Conservation (phyloP, 1,140 invertebrate species). For the Lepeophtheirus salmonis region DNA sequence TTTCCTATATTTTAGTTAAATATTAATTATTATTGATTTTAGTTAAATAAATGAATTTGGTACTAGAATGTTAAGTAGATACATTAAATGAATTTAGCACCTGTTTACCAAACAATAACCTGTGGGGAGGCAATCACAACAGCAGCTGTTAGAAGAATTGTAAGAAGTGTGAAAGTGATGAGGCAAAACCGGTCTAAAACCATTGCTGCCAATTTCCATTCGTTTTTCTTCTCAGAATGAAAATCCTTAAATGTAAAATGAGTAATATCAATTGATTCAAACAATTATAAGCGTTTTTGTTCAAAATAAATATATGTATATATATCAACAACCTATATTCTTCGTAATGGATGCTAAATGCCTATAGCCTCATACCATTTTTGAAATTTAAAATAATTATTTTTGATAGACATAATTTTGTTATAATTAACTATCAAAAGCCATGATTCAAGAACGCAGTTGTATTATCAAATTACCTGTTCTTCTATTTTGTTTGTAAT, state of each 20-base stretch:
- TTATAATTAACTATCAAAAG: too few species aligned
- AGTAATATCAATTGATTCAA: too few species aligned
- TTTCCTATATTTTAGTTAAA: slow-evolving; percentile 4
- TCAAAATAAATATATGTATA: too few species aligned
- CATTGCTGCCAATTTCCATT: slow-evolving; percentile 10
- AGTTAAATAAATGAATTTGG: neutral
- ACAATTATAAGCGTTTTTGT: too few species aligned
- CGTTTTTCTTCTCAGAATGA: neutral
- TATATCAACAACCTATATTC: too few species aligned
- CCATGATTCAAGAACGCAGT: too few species aligned
- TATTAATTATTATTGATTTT: neutral
- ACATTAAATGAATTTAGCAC: neutral
- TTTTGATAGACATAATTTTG: too few species aligned
- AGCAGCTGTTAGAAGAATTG: neutral
- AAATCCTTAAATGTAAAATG: neutral
- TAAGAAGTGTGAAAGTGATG: slow-evolving; percentile 1
- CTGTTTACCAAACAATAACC: neutral
- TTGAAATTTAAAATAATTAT: too few species aligned
- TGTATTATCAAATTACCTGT: neutral
- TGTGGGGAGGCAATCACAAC: neutral
- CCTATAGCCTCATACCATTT: too few species aligned
- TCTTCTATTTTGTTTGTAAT: neutral
- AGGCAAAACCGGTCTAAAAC: slow-evolving; percentile 9
- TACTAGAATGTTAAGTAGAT: too few species aligned
- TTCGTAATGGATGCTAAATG: too few species aligned